phyloP scores from a whole-genome alignment of 2,888 invertebrate species.

The Stegophylla sp. region DNA sequence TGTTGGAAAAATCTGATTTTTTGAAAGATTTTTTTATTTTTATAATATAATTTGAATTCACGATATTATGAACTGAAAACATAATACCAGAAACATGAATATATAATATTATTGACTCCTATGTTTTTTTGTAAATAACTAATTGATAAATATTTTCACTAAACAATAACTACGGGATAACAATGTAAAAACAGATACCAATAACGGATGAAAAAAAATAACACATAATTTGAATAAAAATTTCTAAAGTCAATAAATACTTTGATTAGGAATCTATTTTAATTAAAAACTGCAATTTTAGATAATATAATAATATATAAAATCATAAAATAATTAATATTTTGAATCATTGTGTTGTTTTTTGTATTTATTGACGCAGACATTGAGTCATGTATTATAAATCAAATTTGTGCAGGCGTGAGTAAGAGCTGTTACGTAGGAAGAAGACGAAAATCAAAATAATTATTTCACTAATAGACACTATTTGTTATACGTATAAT shows the following conservation, averaged over 20 bases:
- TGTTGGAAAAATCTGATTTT: too few relatives aligned
- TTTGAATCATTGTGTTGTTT: slow-evolving; percentile 14
- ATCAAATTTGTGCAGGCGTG: slow-evolving; percentile 43
- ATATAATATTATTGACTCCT: too few relatives aligned
- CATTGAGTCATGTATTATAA: slow-evolving; percentile 38
- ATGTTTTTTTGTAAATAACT: too few relatives aligned
- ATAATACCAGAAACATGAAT: too few relatives aligned
- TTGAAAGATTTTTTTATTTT: too few relatives aligned
- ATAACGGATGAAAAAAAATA: too few relatives aligned
- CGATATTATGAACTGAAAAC: too few relatives aligned
- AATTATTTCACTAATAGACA: slow-evolving; percentile 39
- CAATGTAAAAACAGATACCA: too few relatives aligned
- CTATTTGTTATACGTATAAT: slow-evolving; percentile 15
- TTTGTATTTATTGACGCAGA: slow-evolving; percentile 10
- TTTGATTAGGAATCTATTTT: slow-evolving; percentile 15
- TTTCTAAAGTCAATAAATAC: slow-evolving; percentile 2
- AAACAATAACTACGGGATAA: too few relatives aligned
- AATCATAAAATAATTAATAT: slow-evolving; percentile 15
- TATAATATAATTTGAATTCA: too few relatives aligned
- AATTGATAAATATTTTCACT: too few relatives aligned
- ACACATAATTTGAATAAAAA: too few relatives aligned
- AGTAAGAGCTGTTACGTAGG: slow-evolving; percentile 43
- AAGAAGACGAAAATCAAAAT: slow-evolving; percentile 50
- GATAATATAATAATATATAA: neutral
- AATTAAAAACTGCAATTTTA: slow-evolving; percentile 4